Evolutionary conservation across 2,888 invertebrate genomes (phyloP), one percentile per base, ranked within the genome.

Genomic region (Aelia acuminata): DNA sequence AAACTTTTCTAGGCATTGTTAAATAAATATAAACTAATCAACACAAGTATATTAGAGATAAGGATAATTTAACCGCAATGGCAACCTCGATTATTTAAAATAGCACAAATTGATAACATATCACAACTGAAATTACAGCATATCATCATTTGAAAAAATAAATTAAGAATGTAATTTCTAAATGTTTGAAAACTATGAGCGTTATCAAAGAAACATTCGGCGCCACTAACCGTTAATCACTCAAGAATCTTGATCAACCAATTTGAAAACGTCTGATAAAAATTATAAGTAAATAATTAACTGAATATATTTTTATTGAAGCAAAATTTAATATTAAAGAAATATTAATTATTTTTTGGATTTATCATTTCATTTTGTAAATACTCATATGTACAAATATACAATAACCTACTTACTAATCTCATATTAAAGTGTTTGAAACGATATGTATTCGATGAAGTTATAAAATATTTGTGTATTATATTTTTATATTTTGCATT

Each of bases 1-100:
- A 57, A 15, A 31, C 48, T 63, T 63, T 63, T 87, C 70, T 70
- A n/a, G 87, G 87, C 87, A 87, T 87, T 47, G 20, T 43, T 22
- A 35, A 7, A 43, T 1, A 3, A n/a, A 0, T 35, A 70, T 57
- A 11, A 18, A 70, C 63, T 70, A 18, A 57, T 57, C 57, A 57
- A 35, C 31, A n/a, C n/a, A n/a, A n/a, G n/a, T 18, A 70, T 70
- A 35, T 70, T 57, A 3, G 20, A 18, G 31, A 70, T 70, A 70
- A 70, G 63, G 18, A 31, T 35, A 35, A 70, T 5, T 70, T 35
- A 35, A 35, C 31, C 3, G 20, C 20, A 31, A 26, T 22, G n/a
- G 1, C 15, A 57, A 26, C 63, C 31, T 18, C 63, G 31, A 70
- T 70, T 35, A 70, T 35, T 70, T 20, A 35, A 26, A 35, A 1